Evolutionary conservation across 2,888 invertebrate genomes (phyloP).

Genomic region (Torymus tubicola): DNA sequence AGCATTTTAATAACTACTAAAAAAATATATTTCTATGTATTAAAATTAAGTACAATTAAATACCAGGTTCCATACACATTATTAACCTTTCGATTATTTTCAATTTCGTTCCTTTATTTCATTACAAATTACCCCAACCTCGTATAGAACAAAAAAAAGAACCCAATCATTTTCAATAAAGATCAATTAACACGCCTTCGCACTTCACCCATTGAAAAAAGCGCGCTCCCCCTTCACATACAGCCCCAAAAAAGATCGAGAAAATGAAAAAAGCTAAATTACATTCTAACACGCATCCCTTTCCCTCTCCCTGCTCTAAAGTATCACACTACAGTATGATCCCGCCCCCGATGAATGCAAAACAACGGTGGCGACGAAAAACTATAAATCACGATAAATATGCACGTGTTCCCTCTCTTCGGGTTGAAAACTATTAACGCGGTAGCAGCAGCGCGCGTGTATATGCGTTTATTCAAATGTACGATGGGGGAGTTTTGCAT

Average conservation of each 20-base stretch:
- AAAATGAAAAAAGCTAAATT: conserved; percentile 30
- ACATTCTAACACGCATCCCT: background rate
- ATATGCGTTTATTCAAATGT: conserved; percentile 49
- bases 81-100: too few relatives aligned
- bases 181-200: background rate
- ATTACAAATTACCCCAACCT: too few relatives aligned
- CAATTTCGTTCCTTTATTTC: too few relatives aligned
- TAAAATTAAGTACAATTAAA: too few relatives aligned
- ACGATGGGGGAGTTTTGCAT: conserved; percentile 66
- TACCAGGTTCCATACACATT: too few relatives aligned
- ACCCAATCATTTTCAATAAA: background rate
- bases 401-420: conserved; percentile 74
- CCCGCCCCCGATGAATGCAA: conserved; percentile 73
- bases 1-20: too few relatives aligned
- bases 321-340: conserved; percentile 10
- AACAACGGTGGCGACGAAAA: conserved; percentile 66
- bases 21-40: too few relatives aligned
- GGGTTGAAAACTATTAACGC: conserved; percentile 68
- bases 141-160: too few relatives aligned
- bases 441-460: conserved; percentile 44
- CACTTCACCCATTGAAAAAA: background rate
- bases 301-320: background rate
- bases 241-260: background rate
- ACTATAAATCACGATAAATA: conserved; percentile 75
- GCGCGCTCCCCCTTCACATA: too few relatives aligned